Percentiles rank a stretch among this genome's conserved stretches.
Conservation (phyloP, 1,140 invertebrate species). For the Microplitis mediator region DNA sequence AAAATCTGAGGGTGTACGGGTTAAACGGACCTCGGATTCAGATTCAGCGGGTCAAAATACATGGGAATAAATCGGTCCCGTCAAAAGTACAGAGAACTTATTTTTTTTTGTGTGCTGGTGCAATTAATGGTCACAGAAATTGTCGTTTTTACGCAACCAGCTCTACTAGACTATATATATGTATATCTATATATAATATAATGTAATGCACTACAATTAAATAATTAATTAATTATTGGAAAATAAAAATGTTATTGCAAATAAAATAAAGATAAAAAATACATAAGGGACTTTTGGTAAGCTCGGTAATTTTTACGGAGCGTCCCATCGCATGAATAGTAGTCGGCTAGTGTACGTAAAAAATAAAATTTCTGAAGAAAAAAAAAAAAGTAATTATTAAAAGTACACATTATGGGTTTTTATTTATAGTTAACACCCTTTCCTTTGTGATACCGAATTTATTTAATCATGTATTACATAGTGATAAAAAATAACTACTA, state of each 20-base stretch:
- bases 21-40: too few relatives aligned
- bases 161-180: constrained; percentile 39
- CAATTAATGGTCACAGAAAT: too few relatives aligned
- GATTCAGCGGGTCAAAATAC: too few relatives aligned
- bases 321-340: constrained; percentile 53
- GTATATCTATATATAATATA: constrained; percentile 45
- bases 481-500: neutral
- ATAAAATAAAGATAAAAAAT: constrained; percentile 23
- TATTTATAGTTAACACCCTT: neutral
- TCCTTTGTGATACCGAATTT: too few relatives aligned
- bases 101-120: too few relatives aligned
- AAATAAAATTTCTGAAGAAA: constrained; percentile 58
- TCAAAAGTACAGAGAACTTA: too few relatives aligned
- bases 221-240: constrained; percentile 24
- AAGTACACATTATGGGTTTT: neutral
- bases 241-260: constrained; percentile 40
- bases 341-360: constrained; percentile 62
- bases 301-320: constrained; percentile 33
- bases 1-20: too few relatives aligned
- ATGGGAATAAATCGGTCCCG: too few relatives aligned
- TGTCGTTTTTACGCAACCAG: constrained; percentile 44
- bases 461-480: too few relatives aligned
- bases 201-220: constrained; percentile 57
- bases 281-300: constrained; percentile 43
- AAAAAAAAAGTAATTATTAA: neutral